These are phyloP conservation scores for Sphaerodactylus townsendi DNA, from an alignment of 2,113 vertebrate species.

Conservation along the genomic window DNA sequence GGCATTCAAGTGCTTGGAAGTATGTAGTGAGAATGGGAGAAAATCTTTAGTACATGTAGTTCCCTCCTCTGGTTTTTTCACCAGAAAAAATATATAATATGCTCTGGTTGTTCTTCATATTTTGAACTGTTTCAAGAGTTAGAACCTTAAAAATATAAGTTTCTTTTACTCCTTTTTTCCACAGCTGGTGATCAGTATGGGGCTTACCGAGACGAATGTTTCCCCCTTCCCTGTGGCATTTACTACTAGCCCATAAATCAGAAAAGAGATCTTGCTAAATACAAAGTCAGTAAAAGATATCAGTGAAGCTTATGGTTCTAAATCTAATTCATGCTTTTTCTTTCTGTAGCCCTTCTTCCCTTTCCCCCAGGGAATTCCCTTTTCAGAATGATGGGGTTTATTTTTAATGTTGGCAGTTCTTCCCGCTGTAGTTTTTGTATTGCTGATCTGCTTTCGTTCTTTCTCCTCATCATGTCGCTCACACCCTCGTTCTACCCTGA, in stretches of 20 bases:
- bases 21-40: conserved; percentile 58
- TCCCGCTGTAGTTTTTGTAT: conserved; percentile 14
- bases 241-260: not conserved
- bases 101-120: not conserved
- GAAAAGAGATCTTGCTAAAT: not conserved
- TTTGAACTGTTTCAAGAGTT: not conserved
- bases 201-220: not conserved
- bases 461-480: not conserved
- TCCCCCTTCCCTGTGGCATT: not conserved
- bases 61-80: conserved; percentile 30
- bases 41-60: conserved; percentile 60
- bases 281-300: not conserved
- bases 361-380: not conserved
- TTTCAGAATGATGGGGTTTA: not conserved
- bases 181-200: not conserved
- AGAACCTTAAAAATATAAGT: no score
- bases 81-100: conserved; percentile 7
- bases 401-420: not conserved
- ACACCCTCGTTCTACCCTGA: not conserved
- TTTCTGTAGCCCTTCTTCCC: no score
- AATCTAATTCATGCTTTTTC: not conserved
- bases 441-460: not conserved
- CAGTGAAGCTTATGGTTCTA: not conserved
- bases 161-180: not conserved
- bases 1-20: conserved; percentile 72